phyloP scores from a whole-genome alignment of 2,888 invertebrate genomes.

The Ptilodon capucinus region DNA sequence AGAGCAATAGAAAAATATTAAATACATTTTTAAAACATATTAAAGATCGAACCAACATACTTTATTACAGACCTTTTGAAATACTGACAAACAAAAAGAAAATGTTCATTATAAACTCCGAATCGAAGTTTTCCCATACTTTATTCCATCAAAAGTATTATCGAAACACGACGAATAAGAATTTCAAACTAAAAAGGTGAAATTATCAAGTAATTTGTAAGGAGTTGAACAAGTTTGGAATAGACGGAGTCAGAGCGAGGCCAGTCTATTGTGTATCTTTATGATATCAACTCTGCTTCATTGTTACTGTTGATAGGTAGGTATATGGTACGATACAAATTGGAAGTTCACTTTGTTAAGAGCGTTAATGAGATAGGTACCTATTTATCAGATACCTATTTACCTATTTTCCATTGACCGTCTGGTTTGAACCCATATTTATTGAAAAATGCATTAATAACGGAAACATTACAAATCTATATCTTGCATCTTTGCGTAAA shows the following conservation, averaged over 20 bases:
- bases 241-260: background rate
- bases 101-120: background rate
- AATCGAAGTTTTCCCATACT: background rate
- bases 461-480: too few relatives aligned
- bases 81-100: background rate
- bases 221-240: slow-evolving; percentile 13
- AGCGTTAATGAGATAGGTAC: too few relatives aligned
- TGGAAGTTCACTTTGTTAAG: too few relatives aligned
- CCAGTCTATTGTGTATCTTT: slow-evolving; percentile 2
- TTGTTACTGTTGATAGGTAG: background rate
- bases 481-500: too few relatives aligned
- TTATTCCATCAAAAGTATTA: background rate
- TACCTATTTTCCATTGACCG: too few relatives aligned
- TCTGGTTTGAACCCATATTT: too few relatives aligned
- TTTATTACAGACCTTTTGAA: background rate
- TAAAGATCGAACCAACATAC: background rate
- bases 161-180: background rate
- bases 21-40: too few relatives aligned
- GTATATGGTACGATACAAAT: too few relatives aligned
- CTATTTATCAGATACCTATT: too few relatives aligned
- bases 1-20: too few relatives aligned
- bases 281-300: slow-evolving; percentile 8
- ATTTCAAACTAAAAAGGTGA: slow-evolving; percentile 5
- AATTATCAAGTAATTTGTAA: slow-evolving; percentile 19
- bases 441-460: too few relatives aligned